phyloP scores from a whole-genome alignment of 2,113 vertebrate genomes.

The Gadus chalcogrammus region DNA sequence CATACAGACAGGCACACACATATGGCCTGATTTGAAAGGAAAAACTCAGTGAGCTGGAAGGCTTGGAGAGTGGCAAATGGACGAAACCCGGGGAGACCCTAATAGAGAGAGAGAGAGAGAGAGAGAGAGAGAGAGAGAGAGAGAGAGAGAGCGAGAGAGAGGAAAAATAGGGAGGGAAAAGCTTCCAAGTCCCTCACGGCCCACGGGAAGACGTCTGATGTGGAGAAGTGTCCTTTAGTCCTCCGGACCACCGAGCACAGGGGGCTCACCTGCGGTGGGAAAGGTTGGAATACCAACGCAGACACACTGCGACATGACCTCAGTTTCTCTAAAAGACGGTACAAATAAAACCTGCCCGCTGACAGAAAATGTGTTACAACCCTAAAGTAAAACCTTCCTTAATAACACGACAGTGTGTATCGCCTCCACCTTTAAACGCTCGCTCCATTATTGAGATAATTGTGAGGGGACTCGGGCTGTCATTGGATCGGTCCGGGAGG shows the following conservation, averaged over 20 bases:
- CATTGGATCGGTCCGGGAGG: slow-evolving; percentile 22
- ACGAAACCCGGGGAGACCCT: slow-evolving; percentile 44
- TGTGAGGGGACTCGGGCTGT: slow-evolving; percentile 14
- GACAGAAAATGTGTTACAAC: slow-evolving; percentile 1
- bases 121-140: slow-evolving; percentile 39
- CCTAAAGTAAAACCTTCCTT: no score
- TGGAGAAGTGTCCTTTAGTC: slow-evolving; percentile 45
- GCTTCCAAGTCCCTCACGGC: slow-evolving; percentile 47
- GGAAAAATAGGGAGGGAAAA: slow-evolving; percentile 31
- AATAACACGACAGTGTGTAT: no score
- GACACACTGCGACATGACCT: slow-evolving; percentile 35
- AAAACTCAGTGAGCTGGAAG: slow-evolving; percentile 49
- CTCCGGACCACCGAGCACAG: slow-evolving; percentile 38
- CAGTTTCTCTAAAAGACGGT: slow-evolving; percentile 46
- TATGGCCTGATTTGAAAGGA: slow-evolving; percentile 57
- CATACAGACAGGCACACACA: no score
- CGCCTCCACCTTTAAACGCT: slow-evolving; percentile 8
- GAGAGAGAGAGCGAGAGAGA: slow-evolving; percentile 40
- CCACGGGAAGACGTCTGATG: slow-evolving; percentile 48
- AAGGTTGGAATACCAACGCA: slow-evolving; percentile 44
- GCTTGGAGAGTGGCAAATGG: slow-evolving; percentile 55
- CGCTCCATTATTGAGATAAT: slow-evolving; percentile 34
- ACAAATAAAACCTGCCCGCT: slow-evolving; percentile 21
- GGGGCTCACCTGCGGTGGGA: slow-evolving; percentile 5
- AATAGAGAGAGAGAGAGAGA: slow-evolving; percentile 36